Base-by-base conservation (phyloP, 2,888 invertebrate species). In the Polia nebulosa region DNA sequence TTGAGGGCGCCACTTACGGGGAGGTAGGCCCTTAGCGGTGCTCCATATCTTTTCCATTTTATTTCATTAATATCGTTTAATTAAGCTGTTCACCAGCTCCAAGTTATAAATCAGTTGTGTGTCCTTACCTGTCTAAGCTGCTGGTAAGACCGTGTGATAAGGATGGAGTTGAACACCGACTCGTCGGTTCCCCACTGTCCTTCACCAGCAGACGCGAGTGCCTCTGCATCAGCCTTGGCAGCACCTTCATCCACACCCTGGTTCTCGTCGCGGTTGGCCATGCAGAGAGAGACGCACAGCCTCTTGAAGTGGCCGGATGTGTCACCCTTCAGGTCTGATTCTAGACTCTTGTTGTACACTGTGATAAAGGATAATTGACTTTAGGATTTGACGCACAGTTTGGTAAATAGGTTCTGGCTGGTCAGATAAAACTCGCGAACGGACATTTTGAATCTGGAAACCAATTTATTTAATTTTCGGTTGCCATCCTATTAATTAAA, bases 231-330 rank as follows among this genome's bases (percentile, higher is more conserved):
- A 72, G 97, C 96, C 66, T 97, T 96, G 52, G 99, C 99, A 72
- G 97, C 96, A 1, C 96, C 97, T 83, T 97, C 97, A 92, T 99
- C 99, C 0, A 98, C 97, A 27, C 97, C 97, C 89, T 97, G 97
- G 93, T 98, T 98, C 95, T 99, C 99, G 90, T 98, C 98, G 57
- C 99, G 97, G 89, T 98, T 98, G 69, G 98, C 98, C 96, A 98
- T 97, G 83, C 97, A 97, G 60, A 99, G 95, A 0, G 99, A 98
- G 27, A 99, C 98, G 85, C 99, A 97, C 58, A 99, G 96, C 71
- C 99, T 97, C 94, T 98, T 98, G 95, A 99, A 99, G 92, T 98
- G 98, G n/a, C 99, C 99, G 15, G 99, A 99, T 9, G 99, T 99
- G 91, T 99, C 99, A 59, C 98, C 98, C 89, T 98, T 98, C 84